phyloP scores from a whole-genome alignment of 1,140 invertebrate genomes.

The Saccostrea echinata region DNA sequence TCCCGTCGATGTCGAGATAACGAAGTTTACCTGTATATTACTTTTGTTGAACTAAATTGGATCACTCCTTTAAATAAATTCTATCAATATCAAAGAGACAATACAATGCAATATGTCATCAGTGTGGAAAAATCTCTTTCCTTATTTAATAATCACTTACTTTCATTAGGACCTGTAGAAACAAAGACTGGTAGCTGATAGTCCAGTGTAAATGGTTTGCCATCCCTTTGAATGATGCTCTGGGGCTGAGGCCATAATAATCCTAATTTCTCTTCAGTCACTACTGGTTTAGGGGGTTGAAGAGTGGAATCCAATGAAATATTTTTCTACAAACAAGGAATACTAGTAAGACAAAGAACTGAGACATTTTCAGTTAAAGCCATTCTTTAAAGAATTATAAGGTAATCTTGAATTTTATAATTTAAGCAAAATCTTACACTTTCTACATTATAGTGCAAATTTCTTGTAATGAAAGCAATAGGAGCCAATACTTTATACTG shows the following conservation, averaged over 20 bases:
- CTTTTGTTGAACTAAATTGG: too few species aligned
- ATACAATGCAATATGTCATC: too few species aligned
- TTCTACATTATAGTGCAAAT: too few species aligned
- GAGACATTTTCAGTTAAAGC: not conserved
- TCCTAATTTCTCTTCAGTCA: constrained; percentile 80
- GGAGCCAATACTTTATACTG: too few species aligned
- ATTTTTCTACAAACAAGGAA: constrained; percentile 54
- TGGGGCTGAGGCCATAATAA: constrained; percentile 85
- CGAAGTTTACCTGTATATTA: too few species aligned
- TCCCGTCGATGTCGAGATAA: too few species aligned
- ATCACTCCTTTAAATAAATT: too few species aligned
- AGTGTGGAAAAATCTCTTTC: too few species aligned
- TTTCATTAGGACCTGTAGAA: constrained; percentile 76
- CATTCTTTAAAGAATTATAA: not conserved
- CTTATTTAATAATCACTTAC: constrained; percentile 56
- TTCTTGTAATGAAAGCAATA: too few species aligned
- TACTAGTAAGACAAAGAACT: not conserved
- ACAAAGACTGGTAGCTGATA: constrained; percentile 80
- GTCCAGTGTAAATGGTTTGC: constrained; percentile 78
- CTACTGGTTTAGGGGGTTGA: constrained; percentile 69
- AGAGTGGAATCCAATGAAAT: constrained; percentile 54
- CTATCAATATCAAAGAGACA: too few species aligned
- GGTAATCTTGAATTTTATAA: not conserved
- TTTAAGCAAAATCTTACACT: too few species aligned
- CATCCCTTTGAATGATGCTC: constrained; percentile 82